Evolutionary conservation across 2,113 vertebrate genomes (phyloP).

Genomic region (Rattus rattus): DNA sequence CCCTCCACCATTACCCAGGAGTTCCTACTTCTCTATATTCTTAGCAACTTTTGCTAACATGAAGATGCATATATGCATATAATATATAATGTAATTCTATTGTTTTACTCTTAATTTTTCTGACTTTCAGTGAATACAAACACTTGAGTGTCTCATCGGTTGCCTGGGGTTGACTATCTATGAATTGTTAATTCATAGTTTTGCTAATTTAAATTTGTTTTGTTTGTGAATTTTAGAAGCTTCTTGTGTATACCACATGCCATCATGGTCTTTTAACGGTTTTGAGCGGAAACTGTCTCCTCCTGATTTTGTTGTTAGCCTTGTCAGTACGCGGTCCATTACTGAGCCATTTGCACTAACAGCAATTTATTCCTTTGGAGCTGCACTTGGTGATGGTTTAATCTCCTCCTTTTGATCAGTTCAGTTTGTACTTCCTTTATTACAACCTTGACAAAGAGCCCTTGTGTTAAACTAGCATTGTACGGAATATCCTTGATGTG

Average conservation of each 20-base stretch:
- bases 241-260: not conserved
- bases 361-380: not conserved
- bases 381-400: not conserved
- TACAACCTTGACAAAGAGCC: constrained; percentile 1
- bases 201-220: not conserved
- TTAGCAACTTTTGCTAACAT: not conserved
- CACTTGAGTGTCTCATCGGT: not conserved
- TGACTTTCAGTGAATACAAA: constrained; percentile 32
- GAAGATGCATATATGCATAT: not conserved
- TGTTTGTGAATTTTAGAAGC: constrained; percentile 35
- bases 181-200: constrained; percentile 31
- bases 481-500: not conserved
- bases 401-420: constrained; percentile 30
- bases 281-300: constrained; percentile 34
- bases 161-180: constrained; percentile 18
- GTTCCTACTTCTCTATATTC: constrained; percentile 31
- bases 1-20: not conserved
- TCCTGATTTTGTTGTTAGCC: not conserved
- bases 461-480: not conserved
- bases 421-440: constrained; percentile 33
- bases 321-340: not conserved
- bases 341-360: not conserved
- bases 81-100: not conserved
- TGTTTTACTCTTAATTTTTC: constrained; percentile 26
- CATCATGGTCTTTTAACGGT: not conserved